Conservation (phyloP, 2,797 vertebrate genomes). For the Darevskia mixta region DNA sequence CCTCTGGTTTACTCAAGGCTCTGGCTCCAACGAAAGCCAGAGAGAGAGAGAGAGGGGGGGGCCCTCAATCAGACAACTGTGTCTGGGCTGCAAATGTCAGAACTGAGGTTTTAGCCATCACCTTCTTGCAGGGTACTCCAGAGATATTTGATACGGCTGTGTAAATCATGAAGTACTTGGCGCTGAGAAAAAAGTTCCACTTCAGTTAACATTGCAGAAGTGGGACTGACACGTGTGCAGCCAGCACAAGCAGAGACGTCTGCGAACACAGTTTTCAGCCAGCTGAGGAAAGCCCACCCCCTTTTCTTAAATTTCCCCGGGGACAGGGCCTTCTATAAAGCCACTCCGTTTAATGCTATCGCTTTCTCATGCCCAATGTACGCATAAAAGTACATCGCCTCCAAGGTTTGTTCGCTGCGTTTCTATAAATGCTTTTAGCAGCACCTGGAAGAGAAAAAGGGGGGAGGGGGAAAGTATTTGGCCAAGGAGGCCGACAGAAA, state of each 20-base stretch:
- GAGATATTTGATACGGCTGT: slow-evolving; percentile 39
- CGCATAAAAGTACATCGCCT: background rate
- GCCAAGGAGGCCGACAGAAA: slow-evolving; percentile 50
- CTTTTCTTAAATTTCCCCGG: background rate
- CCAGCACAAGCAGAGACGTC: slow-evolving; percentile 23
- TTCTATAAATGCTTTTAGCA: slow-evolving; percentile 51
- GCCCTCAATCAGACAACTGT: slow-evolving; percentile 55
- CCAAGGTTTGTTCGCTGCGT: accelerated
- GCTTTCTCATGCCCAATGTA: accelerated
- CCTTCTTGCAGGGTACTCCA: slow-evolving; percentile 29
- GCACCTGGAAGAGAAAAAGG: background rate
- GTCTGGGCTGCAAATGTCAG: slow-evolving; percentile 56
- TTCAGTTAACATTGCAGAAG: slow-evolving; percentile 46
- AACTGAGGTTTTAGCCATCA: slow-evolving; percentile 63
- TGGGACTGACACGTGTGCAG: slow-evolving; percentile 62
- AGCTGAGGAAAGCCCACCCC: slow-evolving; percentile 46
- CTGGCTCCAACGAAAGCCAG: slow-evolving; percentile 69
- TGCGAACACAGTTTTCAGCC: slow-evolving; percentile 38
- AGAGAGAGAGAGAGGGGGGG: background rate
- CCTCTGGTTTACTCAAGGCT: slow-evolving; percentile 72
- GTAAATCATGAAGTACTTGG: slow-evolving; percentile 57
- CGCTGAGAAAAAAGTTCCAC: slow-evolving; percentile 53
- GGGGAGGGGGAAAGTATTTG: background rate
- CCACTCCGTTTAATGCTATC: slow-evolving; percentile 9
- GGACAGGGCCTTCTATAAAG: background rate